Evolutionary conservation across 2,888 invertebrate genomes (phyloP), one percentile per base, ranked within the genome.

Genomic region (Heliconius sara): DNA sequence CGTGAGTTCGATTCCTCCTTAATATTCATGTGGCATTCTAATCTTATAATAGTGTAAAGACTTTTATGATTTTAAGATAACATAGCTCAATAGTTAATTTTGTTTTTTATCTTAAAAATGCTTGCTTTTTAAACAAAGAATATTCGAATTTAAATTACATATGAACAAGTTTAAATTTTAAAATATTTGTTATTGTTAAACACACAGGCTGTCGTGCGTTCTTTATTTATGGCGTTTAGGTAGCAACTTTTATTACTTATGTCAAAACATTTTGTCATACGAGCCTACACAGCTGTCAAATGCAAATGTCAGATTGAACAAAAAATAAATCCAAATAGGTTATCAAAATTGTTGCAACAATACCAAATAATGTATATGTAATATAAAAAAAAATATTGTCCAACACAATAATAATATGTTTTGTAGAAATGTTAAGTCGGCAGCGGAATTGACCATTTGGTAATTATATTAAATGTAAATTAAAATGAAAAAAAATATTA

Each of bases 361-460:
- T 57, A 75, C n/a, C 34, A 85, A 84, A 89, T 87, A 88, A 92
- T 92, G 91, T 89, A 88, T 90, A 92, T 92, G 91, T 89, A 88
- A 90, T 83, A 81, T 83, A 84, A 80, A 82, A 27, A 27, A 84
- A 83, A 68, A 83, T 73, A 77, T 63, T 52, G 30, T 77, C 84
- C 82, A 80, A 83, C 84, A 85, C 85, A 85, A 84, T 52, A 52
- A 83, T 90, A 94, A 84, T 84, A 95, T 95, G 95, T 91, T 94
- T 85, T 91, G 87, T 85, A 91, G 90, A 91, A 94, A 93, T 92
- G 91, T 91, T 86, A 91, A 89, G 87, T 90, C 85, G 82, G 90
- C 89, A 81, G 90, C 91, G 79, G 92, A 94, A 85, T 86, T 93
- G 86, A 90, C 90, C 76, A 88, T 89, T 86, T 92, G 91, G 95